These are phyloP conservation scores for Neolamprologus sp. DNA, from an alignment of 2,113 vertebrate genomes.

Conservation along the genomic window DNA sequence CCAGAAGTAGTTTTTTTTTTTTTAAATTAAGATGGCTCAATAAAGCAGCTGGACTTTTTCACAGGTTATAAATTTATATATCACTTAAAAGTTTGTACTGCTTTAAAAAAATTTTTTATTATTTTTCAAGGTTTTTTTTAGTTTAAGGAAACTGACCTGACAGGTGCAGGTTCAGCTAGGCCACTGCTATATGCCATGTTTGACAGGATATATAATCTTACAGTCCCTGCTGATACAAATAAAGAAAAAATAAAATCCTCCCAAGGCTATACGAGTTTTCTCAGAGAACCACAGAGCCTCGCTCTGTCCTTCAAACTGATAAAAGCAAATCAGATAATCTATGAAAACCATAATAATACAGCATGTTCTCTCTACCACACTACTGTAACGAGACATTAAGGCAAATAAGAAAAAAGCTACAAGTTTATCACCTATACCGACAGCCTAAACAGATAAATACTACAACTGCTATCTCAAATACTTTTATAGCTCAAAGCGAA, in stretches of 20 bases:
- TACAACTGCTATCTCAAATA: background rate
- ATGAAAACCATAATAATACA: background rate
- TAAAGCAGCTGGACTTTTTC: background rate
- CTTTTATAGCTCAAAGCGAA: background rate
- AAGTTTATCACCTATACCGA: background rate
- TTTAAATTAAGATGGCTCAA: accelerated
- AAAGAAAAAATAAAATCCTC: background rate
- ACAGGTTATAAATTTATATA: background rate
- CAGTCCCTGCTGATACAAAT: background rate
- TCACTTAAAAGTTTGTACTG: background rate
- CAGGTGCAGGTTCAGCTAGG: background rate
- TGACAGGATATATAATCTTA: background rate
- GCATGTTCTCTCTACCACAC: background rate
- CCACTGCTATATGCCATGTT: background rate
- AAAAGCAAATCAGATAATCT: background rate
- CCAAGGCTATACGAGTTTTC: background rate
- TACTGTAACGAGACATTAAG: background rate
- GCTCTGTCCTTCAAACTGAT: background rate
- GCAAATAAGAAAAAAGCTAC: background rate
- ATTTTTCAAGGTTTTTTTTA: background rate
- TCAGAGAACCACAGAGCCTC: background rate
- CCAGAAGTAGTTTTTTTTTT: background rate
- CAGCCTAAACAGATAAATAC: background rate
- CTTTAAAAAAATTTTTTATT: background rate
- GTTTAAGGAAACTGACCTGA: background rate